These are phyloP conservation scores for Amphipoea oculea DNA, from an alignment of 2,888 invertebrate species.

Conservation along the genomic window DNA sequence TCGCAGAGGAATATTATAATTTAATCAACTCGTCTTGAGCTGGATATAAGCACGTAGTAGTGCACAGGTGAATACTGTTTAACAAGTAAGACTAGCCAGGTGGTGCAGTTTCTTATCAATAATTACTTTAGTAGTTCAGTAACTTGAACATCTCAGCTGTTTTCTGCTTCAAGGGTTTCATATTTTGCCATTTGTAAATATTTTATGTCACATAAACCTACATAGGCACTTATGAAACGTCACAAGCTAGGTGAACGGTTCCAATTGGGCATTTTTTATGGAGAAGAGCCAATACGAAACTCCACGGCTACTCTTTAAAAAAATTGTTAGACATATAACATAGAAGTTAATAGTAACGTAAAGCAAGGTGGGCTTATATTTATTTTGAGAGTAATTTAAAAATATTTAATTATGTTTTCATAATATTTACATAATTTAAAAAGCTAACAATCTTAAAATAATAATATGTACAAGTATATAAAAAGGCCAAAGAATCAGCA, in stretches of 20 bases:
- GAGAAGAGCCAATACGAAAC: neutral
- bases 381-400: no score
- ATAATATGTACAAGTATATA: no score
- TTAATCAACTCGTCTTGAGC: conserved; percentile 18
- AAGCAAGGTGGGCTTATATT: no score
- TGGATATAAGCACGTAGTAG: neutral
- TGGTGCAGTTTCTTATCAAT: conserved; percentile 3
- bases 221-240: neutral
- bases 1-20: conserved; percentile 23
- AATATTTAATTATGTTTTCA: no score
- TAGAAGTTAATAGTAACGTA: neutral
- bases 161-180: neutral
- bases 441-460: no score
- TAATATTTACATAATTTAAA: no score
- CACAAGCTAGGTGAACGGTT: neutral
- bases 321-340: neutral
- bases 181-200: neutral
- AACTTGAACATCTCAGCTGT: neutral
- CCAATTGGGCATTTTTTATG: neutral
- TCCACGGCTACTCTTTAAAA: neutral
- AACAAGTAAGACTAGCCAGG: conserved; percentile 4
- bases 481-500: no score
- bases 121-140: conserved; percentile 20
- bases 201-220: neutral
- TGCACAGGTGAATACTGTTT: conserved; percentile 4